Percentiles rank a stretch among this genome's conserved stretches.
Conservation (phyloP, 2,113 vertebrate species). For the Chloebia gouldiae region DNA sequence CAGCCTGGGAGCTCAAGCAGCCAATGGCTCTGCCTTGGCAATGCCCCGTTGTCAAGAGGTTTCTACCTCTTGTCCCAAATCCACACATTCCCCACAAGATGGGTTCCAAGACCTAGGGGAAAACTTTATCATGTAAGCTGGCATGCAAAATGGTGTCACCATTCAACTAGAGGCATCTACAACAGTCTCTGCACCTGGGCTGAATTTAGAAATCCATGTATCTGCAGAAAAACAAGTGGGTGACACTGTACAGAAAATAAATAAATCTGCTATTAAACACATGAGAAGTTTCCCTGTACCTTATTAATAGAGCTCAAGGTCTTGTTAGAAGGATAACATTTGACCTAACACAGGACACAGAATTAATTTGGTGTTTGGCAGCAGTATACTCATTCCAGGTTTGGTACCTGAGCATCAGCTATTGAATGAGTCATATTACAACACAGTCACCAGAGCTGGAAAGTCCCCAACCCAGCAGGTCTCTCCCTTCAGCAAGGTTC, state of each 20-base stretch:
- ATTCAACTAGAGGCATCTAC: background rate
- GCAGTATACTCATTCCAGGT: background rate
- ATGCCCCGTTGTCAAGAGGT: background rate
- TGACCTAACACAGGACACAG: background rate
- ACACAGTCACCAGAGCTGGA: background rate
- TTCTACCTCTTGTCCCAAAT: background rate
- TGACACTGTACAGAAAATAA: background rate
- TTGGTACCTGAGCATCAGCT: background rate
- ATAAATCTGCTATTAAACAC: background rate
- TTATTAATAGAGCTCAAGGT: background rate
- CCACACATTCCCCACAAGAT: background rate
- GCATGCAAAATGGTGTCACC: background rate
- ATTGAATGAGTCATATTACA: background rate
- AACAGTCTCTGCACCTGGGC: background rate
- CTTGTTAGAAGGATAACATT: background rate
- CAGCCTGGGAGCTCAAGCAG: background rate
- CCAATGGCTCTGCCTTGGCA: background rate
- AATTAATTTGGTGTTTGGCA: background rate
- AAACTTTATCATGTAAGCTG: background rate
- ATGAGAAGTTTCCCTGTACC: background rate
- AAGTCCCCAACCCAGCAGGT: conserved; percentile 14
- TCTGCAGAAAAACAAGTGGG: background rate
- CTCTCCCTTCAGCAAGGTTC: background rate
- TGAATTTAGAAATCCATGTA: background rate
- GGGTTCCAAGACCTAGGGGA: background rate